phyloP scores from a whole-genome alignment of 2,888 invertebrate species.

The Amaurobius ferox region DNA sequence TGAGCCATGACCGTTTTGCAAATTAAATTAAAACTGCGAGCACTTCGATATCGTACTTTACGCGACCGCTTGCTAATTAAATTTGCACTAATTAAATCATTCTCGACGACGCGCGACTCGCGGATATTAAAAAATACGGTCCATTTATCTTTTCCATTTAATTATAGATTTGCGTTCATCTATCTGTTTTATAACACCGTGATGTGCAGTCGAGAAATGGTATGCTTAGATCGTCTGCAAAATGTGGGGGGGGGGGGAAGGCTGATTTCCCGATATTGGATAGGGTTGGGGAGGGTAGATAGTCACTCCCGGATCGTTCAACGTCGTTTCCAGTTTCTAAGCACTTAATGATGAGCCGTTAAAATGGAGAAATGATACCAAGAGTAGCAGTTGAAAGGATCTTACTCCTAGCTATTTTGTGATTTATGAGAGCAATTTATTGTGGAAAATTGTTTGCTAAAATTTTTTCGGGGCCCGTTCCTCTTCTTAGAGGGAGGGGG shows the following conservation, averaged over 20 bases:
- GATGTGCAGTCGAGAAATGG: neutral
- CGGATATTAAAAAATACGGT: neutral
- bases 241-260: neutral
- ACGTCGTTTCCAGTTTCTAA: neutral
- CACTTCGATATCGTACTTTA: neutral
- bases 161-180: conserved; percentile 9
- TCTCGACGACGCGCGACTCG: neutral
- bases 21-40: neutral
- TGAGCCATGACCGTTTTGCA: neutral
- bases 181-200: conserved; percentile 9
- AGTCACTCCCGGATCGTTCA: neutral
- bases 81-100: conserved; percentile 14
- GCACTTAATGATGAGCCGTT: conserved; percentile 1
- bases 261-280: conserved; percentile 5
- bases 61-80: neutral
- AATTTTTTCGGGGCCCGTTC: too few relatives aligned
- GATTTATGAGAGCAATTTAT: neutral
- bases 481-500: too few relatives aligned
- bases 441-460: neutral
- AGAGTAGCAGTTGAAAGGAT: neutral
- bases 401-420: neutral
- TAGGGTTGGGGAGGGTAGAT: neutral
- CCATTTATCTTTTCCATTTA: conserved; percentile 9
- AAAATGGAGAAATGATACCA: neutral
- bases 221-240: neutral